Conservation (phyloP, 2,888 invertebrate genomes). For the Seladonia tumulorum region DNA sequence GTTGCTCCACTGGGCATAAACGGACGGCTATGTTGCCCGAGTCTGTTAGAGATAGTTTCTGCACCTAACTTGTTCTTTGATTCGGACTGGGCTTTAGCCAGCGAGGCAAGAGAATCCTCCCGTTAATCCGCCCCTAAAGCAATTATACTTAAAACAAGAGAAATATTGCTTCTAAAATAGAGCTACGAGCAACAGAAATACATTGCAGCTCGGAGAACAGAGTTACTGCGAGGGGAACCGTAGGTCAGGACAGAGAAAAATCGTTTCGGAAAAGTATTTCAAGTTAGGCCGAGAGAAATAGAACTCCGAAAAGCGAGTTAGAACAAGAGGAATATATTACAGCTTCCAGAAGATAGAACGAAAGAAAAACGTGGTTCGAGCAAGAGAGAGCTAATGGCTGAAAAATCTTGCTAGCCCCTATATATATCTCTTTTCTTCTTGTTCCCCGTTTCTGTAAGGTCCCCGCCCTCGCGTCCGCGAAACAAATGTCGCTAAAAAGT, state of each 20-base stretch:
- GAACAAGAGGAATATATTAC: too few relatives aligned
- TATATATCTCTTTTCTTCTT: background rate
- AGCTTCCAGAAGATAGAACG: too few relatives aligned
- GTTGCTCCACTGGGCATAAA: constrained; percentile 8
- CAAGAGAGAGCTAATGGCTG: too few relatives aligned
- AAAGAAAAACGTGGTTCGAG: too few relatives aligned
- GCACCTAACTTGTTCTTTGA: background rate
- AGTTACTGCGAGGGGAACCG: too few relatives aligned
- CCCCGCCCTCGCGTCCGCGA: background rate
- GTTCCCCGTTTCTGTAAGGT: background rate
- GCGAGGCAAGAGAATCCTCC: background rate
- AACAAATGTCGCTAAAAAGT: constrained; percentile 4
- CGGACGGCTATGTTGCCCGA: background rate
- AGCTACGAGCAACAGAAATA: too few relatives aligned
- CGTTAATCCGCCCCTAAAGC: background rate
- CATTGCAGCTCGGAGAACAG: too few relatives aligned
- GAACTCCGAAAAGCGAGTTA: too few relatives aligned
- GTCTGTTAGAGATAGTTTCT: background rate
- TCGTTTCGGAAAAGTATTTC: too few relatives aligned
- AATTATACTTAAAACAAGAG: background rate
- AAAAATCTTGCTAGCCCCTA: background rate
- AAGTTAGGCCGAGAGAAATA: too few relatives aligned
- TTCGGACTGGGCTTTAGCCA: background rate
- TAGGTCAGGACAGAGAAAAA: too few relatives aligned
- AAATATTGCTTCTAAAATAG: background rate